Base-by-base conservation (phyloP, 2,888 invertebrate genomes). In the Leistus spinibarbis region DNA sequence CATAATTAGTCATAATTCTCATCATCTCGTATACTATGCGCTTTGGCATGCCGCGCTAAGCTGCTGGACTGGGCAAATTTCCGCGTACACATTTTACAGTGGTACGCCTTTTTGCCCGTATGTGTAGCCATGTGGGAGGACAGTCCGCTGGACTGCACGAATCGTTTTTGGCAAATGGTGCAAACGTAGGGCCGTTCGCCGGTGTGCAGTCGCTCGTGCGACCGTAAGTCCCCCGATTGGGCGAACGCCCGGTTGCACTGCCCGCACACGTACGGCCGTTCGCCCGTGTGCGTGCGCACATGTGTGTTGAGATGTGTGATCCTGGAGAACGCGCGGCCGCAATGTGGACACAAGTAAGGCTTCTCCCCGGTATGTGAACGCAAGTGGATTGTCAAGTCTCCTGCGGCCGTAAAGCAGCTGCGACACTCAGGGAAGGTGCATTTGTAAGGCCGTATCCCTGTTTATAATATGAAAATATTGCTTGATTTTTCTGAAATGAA, bases 281-380 rank as follows among this genome's bases (percentile, higher is more conserved):
- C 81, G 77, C 78, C 80, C 0, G 85, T 85, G 76, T 87, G 87
- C 2, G 57, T 77, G 63, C 81, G 74, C 71, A 79, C 78, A 68
- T 87, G 84, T 1, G 77, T 77, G 24, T 78, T 77, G 22, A 78
- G 67, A 69, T 78, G 78, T 0, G 76, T 76, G 23, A 70, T 71
- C 13, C 83, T 78, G 0, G 81, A 78, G 76, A 84, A 87, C 0
- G 62, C 78, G 27, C 78, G 81, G 0, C 79, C 68, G 76, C 87
- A 88, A 16, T 80, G 63, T 22, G 78, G 62, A 76, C 87, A 87
- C 1, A 76, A 78, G 10, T 76, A 56, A 0, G 79, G 79, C 76
- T 82, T 86, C 0, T 79, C 79, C 53, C 85, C 85, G 0, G 79
- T 78, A 77, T 88, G 88, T n/a, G 86, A 78, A 24, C 82, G 81